These are phyloP conservation scores for Sminthurinus aureus DNA, from an alignment of 2,888 invertebrate species.

Conservation along the genomic window DNA sequence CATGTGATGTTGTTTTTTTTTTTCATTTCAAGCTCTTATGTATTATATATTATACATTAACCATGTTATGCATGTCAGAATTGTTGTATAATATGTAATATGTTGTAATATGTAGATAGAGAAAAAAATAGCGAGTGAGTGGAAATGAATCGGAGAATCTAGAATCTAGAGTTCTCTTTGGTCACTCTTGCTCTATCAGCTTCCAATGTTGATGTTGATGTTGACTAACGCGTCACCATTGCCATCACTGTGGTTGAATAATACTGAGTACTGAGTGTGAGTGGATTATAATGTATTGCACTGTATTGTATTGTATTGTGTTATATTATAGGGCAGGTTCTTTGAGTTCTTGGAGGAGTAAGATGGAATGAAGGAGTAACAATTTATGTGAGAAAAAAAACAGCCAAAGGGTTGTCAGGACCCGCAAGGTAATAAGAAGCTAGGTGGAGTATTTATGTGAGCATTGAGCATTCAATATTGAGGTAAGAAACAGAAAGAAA, in stretches of 20 bases:
- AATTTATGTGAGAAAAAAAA: constrained; percentile 29
- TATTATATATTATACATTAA: background rate
- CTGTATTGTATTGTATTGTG: too few species aligned
- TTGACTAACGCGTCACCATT: background rate
- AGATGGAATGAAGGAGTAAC: constrained; percentile 4
- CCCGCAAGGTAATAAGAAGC: constrained; percentile 37
- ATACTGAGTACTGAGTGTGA: background rate
- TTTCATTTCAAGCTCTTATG: background rate
- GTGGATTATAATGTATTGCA: background rate
- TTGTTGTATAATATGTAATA: too few species aligned
- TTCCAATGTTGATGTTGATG: background rate
- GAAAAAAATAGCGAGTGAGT: too few species aligned
- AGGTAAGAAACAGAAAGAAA: background rate
- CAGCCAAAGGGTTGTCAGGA: constrained; percentile 35
- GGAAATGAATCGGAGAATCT: background rate
- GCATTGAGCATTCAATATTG: too few species aligned
- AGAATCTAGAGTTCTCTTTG: background rate
- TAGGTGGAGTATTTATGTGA: constrained; percentile 38
- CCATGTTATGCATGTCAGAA: background rate
- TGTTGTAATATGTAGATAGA: too few species aligned
- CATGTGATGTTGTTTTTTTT: background rate
- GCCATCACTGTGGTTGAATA: background rate
- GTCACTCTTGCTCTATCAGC: background rate
- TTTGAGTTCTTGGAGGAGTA: background rate
- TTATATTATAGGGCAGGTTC: constrained; percentile 4